A percentile compares a stretch with the other conserved stretches of the same genome.
Evolutionary conservation across 2,113 vertebrate genomes (phyloP).

Genomic region (Halcyon senegalensis): DNA sequence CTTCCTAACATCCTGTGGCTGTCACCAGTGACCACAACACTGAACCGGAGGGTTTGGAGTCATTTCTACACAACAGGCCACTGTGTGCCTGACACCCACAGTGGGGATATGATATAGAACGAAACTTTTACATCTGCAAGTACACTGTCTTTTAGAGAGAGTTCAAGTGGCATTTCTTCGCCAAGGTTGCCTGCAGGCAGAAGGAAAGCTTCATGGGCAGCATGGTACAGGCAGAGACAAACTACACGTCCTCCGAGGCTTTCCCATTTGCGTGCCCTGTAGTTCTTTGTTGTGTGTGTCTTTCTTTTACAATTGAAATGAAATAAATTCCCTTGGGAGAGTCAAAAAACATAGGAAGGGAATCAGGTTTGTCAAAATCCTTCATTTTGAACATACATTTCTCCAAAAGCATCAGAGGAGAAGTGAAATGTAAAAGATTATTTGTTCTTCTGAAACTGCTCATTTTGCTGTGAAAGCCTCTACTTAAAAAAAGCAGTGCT

Average conservation of each 20-base stretch:
- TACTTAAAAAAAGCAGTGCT: not conserved
- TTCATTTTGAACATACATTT: not conserved
- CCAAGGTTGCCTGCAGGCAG: not conserved
- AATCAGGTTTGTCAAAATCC: not conserved
- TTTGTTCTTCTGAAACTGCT: not conserved
- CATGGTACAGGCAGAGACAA: not conserved
- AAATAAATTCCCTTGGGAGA: not conserved
- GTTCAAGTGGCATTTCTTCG: not conserved
- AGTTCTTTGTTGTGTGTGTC: not conserved
- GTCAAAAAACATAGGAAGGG: not conserved
- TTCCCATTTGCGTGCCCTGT: not conserved
- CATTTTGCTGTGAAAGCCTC: not conserved
- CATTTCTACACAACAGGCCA: not conserved
- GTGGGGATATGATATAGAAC: not conserved
- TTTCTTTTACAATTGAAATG: not conserved
- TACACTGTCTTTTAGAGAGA: not conserved
- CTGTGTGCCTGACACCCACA: fast-evolving
- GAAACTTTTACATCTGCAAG: not conserved
- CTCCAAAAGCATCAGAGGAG: not conserved
- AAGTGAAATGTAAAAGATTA: not conserved
- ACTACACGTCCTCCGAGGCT: fast-evolving
- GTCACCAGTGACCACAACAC: not conserved
- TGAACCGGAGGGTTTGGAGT: not conserved
- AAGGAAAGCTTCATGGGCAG: not conserved
- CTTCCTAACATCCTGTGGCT: not conserved